Base-by-base conservation (phyloP, 2,888 invertebrate species). In the Bellardia pandia region DNA sequence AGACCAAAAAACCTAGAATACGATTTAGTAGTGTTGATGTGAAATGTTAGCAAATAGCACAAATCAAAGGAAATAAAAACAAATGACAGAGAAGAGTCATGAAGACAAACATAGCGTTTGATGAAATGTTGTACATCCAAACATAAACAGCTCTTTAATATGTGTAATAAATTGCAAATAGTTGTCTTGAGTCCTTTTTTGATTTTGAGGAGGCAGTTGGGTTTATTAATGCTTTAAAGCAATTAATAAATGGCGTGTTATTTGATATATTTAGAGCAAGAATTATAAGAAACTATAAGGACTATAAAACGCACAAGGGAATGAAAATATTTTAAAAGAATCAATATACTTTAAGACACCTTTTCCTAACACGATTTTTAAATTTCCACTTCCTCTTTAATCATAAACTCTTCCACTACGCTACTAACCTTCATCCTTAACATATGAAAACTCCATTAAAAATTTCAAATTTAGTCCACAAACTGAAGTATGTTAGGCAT, bases 121-220 rank as follows among this genome's bases (percentile, higher is more conserved):
- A 66, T 56, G 66, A 56, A 66, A 66, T 30, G n/a, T 45, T 9
- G 45, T 45, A 42, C 16, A 23, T 56, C 72, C 30, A 71, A 79
- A 33, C 60, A 79, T 71, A 23, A 23, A 23, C 1, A 13, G 71
- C 64, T 71, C 80, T 71, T 85, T 76, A 71, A 64, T 16, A 30
- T 64, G 48, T 56, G 80, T 53, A 80, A 80, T 76, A 85, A 85
- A 85, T 85, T 78, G 2, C 14, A 77, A 53, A 77, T 42, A 56
- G 14, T 42, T 42, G 9, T 64, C 11, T 40, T 40, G 6, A 13
- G 11, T 51, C 14, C 14, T 51, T 14, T n/a, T 51, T 6, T 51
- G 14, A 7, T 68, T 48, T 68, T 76, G 37, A 13, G 33, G 37
- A 16, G 8, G 40, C 33, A 62, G 62, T 0, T 16, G 45, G 60